A percentile compares a stretch with the other conserved stretches of the same genome.
Conservation (phyloP, 1,140 invertebrate genomes). For the Melanaphis sacchari region DNA sequence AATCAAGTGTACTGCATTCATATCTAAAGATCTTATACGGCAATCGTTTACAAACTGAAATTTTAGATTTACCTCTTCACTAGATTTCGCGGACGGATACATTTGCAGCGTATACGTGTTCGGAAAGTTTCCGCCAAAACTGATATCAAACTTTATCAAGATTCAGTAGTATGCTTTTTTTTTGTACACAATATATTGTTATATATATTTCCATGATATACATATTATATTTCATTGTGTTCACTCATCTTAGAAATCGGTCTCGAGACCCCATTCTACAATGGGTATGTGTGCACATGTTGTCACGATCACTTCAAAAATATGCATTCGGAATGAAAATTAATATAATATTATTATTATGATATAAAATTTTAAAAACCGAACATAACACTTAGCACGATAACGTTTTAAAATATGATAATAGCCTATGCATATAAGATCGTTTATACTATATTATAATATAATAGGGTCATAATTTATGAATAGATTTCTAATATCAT, state of each 20-base stretch:
- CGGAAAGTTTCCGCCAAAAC: not conserved
- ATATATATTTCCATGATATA: not conserved
- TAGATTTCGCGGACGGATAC: not conserved
- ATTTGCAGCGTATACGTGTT: not conserved
- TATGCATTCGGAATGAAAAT: not conserved
- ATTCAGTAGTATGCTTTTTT: not conserved
- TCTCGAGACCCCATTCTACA: not conserved
- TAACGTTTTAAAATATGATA: not conserved
- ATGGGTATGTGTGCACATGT: not conserved
- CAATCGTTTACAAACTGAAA: not conserved
- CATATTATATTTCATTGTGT: not conserved
- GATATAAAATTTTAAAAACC: not conserved
- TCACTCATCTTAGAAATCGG: not conserved
- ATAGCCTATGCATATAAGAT: not conserved
- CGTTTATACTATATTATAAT: not conserved
- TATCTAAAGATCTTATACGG: not conserved
- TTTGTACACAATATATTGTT: not conserved
- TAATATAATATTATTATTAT: not conserved
- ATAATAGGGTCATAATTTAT: not conserved
- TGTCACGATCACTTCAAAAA: not conserved
- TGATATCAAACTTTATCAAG: not conserved
- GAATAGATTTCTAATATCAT: not conserved
- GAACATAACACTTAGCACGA: not conserved
- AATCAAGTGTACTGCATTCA: not conserved
- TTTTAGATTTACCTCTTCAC: not conserved